Conservation (phyloP, 2,888 invertebrate genomes). For the Brachypalpus laphriformis region DNA sequence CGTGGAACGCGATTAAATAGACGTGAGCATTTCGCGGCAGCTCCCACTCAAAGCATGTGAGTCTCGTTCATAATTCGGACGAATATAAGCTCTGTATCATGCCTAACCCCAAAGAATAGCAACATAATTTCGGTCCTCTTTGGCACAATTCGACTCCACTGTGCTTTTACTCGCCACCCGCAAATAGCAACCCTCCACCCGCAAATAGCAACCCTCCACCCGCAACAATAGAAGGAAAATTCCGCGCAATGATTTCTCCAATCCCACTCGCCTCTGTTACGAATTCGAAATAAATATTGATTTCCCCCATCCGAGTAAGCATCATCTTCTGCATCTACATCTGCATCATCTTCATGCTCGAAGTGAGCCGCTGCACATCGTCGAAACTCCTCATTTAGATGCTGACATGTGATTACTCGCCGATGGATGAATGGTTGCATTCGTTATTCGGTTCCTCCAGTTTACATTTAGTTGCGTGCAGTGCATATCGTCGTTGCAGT, state of each 20-base stretch:
- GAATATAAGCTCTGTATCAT: too few species aligned
- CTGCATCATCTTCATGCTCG: constrained; percentile 20
- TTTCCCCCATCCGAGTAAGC: constrained; percentile 18
- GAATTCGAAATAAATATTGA: constrained; percentile 46
- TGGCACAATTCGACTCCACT: neutral
- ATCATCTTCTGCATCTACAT: neutral
- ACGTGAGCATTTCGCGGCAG: too few species aligned
- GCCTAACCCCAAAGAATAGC: too few species aligned
- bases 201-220: neutral
- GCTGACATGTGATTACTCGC: constrained; percentile 48
- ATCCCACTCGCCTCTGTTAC: neutral
- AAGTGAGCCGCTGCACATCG: constrained; percentile 16
- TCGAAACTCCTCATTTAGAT: constrained; percentile 43
- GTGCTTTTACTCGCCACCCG: neutral
- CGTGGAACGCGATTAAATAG: too few species aligned
- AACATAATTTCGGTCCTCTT: too few species aligned
- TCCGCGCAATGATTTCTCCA: neutral
- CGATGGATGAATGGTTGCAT: constrained; percentile 17
- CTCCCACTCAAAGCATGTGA: too few species aligned
- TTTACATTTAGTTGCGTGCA: neutral
- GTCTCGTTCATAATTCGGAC: too few species aligned
- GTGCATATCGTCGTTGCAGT: neutral
- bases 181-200: neutral
- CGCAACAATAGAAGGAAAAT: neutral
- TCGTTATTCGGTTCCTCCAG: neutral